Conservation (phyloP, 2,113 vertebrate species). For the Pygoscelis antarcticus region DNA sequence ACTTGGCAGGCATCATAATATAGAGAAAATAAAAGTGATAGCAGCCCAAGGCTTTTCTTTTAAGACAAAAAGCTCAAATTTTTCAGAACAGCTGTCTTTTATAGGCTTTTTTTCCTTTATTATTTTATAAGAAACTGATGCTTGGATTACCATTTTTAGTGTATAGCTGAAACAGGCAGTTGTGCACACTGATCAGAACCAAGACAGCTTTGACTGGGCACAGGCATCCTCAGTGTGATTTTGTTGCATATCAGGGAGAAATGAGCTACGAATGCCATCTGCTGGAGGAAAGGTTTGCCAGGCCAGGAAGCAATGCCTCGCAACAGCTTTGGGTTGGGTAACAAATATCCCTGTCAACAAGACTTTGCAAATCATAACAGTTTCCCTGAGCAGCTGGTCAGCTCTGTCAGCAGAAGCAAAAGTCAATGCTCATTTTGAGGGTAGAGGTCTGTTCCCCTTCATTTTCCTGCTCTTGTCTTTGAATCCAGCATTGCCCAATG, state of each 20-base stretch:
- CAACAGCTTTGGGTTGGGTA: background rate
- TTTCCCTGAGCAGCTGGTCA: background rate
- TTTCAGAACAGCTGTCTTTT: background rate
- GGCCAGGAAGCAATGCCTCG: rapidly evolving
- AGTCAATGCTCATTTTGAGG: background rate
- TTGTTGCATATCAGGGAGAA: background rate
- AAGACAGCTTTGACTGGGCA: background rate
- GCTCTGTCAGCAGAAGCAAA: background rate
- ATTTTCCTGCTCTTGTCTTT: background rate
- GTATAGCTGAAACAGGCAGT: background rate
- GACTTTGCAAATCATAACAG: background rate
- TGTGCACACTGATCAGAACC: background rate
- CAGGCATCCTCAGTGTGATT: background rate
- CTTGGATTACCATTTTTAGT: background rate
- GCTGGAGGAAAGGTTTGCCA: conserved; percentile 20
- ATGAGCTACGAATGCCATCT: conserved; percentile 50
- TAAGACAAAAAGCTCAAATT: background rate
- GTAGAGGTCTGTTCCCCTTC: background rate
- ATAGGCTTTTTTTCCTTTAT: background rate
- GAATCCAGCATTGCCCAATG: background rate
- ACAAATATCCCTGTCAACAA: background rate
- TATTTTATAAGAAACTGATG: background rate
- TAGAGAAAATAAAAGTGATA: background rate
- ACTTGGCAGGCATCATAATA: background rate
- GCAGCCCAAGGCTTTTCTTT: background rate